Conservation (phyloP, 2,113 vertebrate genomes). For the Papio anubis region DNA sequence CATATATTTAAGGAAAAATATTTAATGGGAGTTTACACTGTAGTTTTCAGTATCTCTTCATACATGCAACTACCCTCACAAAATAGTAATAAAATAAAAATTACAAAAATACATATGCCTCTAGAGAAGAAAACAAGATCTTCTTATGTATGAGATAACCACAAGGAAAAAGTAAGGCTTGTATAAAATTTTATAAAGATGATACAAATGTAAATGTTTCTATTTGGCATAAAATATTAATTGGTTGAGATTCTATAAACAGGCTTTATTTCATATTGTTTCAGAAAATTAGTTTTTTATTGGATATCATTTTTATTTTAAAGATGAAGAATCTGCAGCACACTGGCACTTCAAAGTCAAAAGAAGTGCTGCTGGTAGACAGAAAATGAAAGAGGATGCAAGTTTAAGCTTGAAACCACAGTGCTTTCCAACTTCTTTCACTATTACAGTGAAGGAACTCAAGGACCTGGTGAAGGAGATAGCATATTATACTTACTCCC, state of each 20-base stretch:
- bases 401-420: too few species aligned
- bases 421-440: too few species aligned
- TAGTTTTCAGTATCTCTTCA: neutral
- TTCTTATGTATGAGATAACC: neutral
- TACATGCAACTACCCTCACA: neutral
- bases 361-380: too few species aligned
- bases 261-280: slow-evolving; percentile 36
- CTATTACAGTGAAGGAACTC: too few species aligned
- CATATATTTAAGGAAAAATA: neutral
- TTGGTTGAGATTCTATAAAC: neutral
- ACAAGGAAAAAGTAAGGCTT: neutral
- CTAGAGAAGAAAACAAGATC: neutral
- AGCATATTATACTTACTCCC: too few species aligned
- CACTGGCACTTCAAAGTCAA: too few species aligned
- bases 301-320: too few species aligned
- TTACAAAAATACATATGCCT: neutral
- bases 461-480: too few species aligned
- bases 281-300: neutral
- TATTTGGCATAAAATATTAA: neutral
- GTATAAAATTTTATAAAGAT: neutral
- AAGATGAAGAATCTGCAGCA: too few species aligned
- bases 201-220: neutral
- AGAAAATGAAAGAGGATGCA: too few species aligned
- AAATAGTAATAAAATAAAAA: neutral
- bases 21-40: neutral